Conservation (phyloP, 2,113 vertebrate species). For the Puma concolor region DNA sequence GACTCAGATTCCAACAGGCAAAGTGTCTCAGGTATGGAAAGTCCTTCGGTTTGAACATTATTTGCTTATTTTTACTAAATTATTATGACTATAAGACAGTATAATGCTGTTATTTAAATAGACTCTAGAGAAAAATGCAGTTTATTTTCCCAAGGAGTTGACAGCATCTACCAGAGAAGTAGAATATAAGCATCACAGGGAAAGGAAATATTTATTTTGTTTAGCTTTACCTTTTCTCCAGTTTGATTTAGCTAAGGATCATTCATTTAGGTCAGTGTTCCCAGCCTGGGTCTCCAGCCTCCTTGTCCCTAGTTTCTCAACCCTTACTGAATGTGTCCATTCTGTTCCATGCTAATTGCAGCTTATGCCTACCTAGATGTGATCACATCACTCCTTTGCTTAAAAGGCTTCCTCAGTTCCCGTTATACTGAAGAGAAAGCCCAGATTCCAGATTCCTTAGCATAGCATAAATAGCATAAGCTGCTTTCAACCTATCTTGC, state of each 20-base stretch:
- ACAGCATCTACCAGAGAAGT: background rate
- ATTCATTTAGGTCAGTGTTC: background rate
- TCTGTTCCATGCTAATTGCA: background rate
- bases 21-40: conserved; percentile 93
- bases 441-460: background rate
- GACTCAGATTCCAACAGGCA: conserved; percentile 95
- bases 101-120: background rate
- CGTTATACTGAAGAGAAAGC: background rate
- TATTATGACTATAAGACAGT: background rate
- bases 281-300: background rate
- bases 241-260: background rate
- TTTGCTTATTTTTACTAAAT: background rate
- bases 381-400: background rate
- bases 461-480: background rate
- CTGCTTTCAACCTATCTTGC: background rate
- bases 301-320: background rate
- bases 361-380: background rate
- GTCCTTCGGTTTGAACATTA: background rate
- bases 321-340: background rate
- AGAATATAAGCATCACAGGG: background rate
- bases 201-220: conserved; percentile 4
- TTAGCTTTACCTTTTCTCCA: conserved; percentile 32
- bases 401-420: background rate
- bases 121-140: background rate
- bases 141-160: conserved; percentile 9